Conservation (phyloP, 2,113 vertebrate genomes). For the Sapayoa aenigma region DNA sequence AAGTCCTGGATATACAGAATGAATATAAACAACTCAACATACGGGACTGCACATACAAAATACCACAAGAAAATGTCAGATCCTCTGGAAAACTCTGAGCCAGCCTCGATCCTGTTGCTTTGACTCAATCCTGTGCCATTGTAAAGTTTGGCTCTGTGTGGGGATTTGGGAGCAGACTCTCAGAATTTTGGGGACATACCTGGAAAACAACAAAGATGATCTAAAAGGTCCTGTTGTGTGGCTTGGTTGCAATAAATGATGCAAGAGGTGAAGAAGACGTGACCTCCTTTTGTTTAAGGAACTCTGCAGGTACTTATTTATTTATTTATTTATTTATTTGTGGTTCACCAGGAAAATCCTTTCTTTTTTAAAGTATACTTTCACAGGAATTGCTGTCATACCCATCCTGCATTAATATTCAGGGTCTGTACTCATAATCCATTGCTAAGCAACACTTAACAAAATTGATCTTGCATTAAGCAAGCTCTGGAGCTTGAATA, state of each 20-base stretch:
- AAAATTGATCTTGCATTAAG: conserved; percentile 69
- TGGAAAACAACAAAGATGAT: not conserved
- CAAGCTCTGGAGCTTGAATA: conserved; percentile 60
- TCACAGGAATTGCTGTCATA: not conserved
- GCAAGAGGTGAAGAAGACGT: not conserved
- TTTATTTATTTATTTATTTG: not conserved
- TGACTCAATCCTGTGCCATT: not conserved
- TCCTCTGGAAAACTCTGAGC: not conserved
- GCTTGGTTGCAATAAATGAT: not conserved
- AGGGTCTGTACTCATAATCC: conserved; percentile 50
- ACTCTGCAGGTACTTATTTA: not conserved
- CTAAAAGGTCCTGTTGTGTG: not conserved
- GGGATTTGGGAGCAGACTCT: not conserved
- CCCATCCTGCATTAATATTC: conserved; percentile 44
- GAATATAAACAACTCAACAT: not conserved
- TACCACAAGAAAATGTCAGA: not conserved
- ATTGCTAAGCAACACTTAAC: conserved; percentile 72
- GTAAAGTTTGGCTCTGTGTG: not conserved
- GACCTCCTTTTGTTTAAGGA: not conserved
- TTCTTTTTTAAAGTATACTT: not conserved
- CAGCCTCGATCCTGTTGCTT: not conserved
- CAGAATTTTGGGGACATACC: not conserved
- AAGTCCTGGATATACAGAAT: not conserved
- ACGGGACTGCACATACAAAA: not conserved
- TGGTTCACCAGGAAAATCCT: not conserved